Evolutionary conservation across 2,113 vertebrate genomes (phyloP).

Genomic region (Clinocottus analis): DNA sequence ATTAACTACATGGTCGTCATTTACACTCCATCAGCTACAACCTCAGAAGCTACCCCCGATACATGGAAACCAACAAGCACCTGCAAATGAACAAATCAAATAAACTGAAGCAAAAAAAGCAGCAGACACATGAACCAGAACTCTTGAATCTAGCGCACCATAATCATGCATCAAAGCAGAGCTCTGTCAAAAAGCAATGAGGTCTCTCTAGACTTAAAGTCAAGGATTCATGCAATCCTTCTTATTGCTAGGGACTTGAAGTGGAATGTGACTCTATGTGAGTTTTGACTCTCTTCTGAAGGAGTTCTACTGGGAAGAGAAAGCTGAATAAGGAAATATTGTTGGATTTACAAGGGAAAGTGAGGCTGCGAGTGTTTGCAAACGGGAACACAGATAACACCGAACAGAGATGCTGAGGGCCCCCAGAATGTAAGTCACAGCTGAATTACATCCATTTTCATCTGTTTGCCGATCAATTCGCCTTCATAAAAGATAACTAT

Average conservation of each 20-base stretch:
- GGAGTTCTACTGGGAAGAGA: conserved; percentile 13
- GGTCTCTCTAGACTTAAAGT: conserved; percentile 26
- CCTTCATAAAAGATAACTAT: conserved; percentile 26
- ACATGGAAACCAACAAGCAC: conserved; percentile 53
- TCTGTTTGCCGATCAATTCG: conserved; percentile 28
- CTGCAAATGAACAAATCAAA: conserved; percentile 49
- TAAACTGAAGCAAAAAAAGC: conserved; percentile 27
- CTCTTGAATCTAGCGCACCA: conserved; percentile 52
- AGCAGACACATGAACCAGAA: conserved; percentile 43
- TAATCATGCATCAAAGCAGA: conserved; percentile 47
- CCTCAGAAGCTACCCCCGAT: conserved; percentile 28
- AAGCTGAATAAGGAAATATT: conserved; percentile 5
- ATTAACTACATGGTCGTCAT: conserved; percentile 45
- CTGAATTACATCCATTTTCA: conserved; percentile 17
- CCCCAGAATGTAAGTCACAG: conserved; percentile 25
- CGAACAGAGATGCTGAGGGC: conserved; percentile 2
- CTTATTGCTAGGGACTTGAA: conserved; percentile 46
- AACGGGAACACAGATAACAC: conserved; percentile 18
- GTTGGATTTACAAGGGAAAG: conserved; percentile 30
- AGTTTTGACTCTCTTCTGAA: conserved; percentile 2
- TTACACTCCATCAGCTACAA: conserved; percentile 53
- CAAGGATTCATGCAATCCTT: conserved; percentile 35
- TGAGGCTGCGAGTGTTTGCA: conserved; percentile 22
- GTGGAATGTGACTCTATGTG: conserved; percentile 33
- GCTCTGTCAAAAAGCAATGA: conserved; percentile 23